These are phyloP conservation scores for Danaus chrysippus DNA, from an alignment of 2,888 invertebrate genomes.

Conservation along the genomic window DNA sequence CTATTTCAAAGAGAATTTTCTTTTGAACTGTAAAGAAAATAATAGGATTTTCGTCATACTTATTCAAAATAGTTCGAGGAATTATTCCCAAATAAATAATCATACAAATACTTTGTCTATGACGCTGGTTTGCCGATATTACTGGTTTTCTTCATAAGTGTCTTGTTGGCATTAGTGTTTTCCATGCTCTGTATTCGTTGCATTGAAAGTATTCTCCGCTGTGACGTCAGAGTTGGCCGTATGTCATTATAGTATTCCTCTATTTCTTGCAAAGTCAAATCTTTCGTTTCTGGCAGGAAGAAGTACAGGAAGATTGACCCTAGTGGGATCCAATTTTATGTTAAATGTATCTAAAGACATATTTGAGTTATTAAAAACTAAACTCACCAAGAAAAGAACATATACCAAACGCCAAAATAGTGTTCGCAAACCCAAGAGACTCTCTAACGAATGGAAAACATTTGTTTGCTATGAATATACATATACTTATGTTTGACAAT, in stretches of 20 bases:
- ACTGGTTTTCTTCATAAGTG: too few species aligned
- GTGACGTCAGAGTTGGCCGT: constrained; percentile 61
- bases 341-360: neutral
- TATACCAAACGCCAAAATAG: constrained; percentile 37
- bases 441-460: constrained; percentile 39
- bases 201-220: constrained; percentile 40
- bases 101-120: too few species aligned
- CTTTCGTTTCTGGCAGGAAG: constrained; percentile 81
- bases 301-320: constrained; percentile 76
- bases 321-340: constrained; percentile 24
- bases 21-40: too few species aligned
- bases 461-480: constrained; percentile 44
- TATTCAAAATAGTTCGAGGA: too few species aligned
- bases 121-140: too few species aligned
- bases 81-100: too few species aligned
- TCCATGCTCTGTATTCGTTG: constrained; percentile 29
- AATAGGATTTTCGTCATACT: too few species aligned
- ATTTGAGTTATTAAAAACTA: constrained; percentile 9
- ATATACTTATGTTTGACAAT: constrained; percentile 51
- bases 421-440: constrained; percentile 29
- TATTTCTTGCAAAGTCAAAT: constrained; percentile 81
- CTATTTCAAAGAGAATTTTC: too few species aligned
- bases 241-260: constrained; percentile 81
- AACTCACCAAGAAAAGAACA: constrained; percentile 46
- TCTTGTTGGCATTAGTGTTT: too few species aligned